A percentile compares a stretch with the other conserved stretches of the same genome.
These are phyloP conservation scores for Cavia aperea DNA, from an alignment of 2,113 vertebrate genomes.

Conservation along the genomic window DNA sequence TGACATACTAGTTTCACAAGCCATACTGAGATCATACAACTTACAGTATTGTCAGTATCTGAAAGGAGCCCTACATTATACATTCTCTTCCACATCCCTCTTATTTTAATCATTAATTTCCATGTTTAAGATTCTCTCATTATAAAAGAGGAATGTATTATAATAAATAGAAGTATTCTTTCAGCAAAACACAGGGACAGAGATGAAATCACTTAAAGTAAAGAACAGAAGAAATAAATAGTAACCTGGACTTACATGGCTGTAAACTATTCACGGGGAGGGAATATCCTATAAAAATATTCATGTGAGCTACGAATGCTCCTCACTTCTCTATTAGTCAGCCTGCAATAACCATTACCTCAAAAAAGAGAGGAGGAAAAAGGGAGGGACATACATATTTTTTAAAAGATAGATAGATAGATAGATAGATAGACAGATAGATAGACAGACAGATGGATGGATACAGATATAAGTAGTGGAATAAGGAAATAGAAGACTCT, in stretches of 20 bases:
- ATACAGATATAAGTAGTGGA: background rate
- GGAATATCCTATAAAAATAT: background rate
- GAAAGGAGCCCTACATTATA: background rate
- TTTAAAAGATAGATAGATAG: background rate
- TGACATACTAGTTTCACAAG: background rate
- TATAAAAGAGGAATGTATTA: background rate
- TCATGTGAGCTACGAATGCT: background rate
- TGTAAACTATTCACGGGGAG: background rate
- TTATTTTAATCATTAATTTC: background rate
- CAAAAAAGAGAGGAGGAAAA: background rate
- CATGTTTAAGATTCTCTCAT: background rate
- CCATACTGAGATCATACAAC: background rate
- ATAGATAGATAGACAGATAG: background rate
- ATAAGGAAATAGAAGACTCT: background rate
- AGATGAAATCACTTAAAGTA: background rate
- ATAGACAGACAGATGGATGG: background rate
- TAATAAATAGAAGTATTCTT: background rate
- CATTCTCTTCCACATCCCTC: background rate
- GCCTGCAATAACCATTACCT: background rate
- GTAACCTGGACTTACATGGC: background rate
- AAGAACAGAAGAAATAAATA: background rate
- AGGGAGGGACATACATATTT: background rate
- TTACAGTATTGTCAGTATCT: background rate
- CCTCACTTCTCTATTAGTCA: background rate
- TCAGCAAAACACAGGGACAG: background rate